Evolutionary conservation across 2,113 vertebrate genomes (phyloP).

Genomic region (Ailuropoda melanoleuca): DNA sequence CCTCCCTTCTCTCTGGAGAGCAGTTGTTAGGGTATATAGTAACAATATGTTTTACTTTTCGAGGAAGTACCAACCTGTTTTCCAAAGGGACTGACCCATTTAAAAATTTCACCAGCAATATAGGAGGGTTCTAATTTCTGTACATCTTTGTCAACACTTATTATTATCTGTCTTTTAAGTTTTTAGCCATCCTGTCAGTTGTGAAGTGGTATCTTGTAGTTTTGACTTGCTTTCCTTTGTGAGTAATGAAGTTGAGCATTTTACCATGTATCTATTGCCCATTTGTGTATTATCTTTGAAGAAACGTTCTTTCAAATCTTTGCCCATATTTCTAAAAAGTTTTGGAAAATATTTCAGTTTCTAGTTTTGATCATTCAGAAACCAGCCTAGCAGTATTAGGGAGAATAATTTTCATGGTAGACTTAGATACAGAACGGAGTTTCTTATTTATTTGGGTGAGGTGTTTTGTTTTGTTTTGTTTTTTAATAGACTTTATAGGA

Average conservation of each 20-base stretch:
- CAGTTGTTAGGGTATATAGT: background rate
- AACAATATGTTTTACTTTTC: background rate
- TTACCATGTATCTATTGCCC: background rate
- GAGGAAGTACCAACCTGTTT: background rate
- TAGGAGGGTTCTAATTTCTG: background rate
- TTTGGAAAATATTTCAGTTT: conserved; percentile 22
- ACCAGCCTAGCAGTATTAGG: background rate
- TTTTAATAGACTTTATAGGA: background rate
- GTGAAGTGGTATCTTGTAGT: background rate
- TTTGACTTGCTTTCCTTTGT: background rate
- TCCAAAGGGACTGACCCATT: background rate
- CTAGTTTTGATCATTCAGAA: background rate
- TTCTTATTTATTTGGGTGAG: background rate
- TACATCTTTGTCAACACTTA: background rate
- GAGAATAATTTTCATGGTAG: background rate
- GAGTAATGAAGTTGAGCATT: background rate
- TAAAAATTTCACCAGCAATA: background rate
- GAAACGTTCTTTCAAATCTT: background rate
- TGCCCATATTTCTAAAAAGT: background rate
- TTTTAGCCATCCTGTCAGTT: background rate
- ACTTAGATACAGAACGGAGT: background rate
- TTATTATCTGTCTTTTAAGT: background rate
- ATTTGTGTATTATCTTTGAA: background rate
- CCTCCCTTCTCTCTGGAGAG: background rate
- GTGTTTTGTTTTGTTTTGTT: background rate